Conservation (phyloP, 1,140 invertebrate species). For the Drosophila sechellia region DNA sequence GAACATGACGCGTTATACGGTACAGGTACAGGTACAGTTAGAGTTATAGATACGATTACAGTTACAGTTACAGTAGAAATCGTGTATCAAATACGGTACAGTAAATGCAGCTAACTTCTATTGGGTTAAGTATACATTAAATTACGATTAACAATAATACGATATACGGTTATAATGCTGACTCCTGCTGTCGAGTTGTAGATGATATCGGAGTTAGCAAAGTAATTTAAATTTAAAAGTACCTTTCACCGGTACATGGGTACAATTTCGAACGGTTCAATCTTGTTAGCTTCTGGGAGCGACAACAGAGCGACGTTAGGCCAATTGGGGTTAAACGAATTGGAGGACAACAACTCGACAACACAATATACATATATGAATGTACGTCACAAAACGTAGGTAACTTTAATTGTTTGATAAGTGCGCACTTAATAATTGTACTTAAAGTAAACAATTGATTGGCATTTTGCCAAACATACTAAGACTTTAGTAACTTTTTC, state of each 20-base stretch:
- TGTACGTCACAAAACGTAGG: conserved; percentile 14
- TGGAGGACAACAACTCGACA: conserved; percentile 65
- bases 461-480: too few relatives aligned
- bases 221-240: background rate
- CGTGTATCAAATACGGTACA: conserved; percentile 46
- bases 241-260: background rate
- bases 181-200: conserved; percentile 70
- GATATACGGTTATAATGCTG: conserved; percentile 27
- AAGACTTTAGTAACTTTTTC: too few relatives aligned
- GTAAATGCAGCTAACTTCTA: conserved; percentile 52
- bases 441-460: background rate
- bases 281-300: conserved; percentile 36
- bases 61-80: conserved; percentile 44
- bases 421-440: background rate
- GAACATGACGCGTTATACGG: conserved; percentile 58
- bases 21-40: conserved; percentile 58
- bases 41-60: conserved; percentile 35
- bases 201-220: conserved; percentile 9
- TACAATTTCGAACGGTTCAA: conserved; percentile 23
- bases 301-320: conserved; percentile 55
- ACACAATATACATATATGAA: conserved; percentile 37
- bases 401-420: conserved; percentile 13
- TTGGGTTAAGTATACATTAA: conserved; percentile 59
- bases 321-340: conserved; percentile 53
- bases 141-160: conserved; percentile 50